Percentiles rank a stretch among this genome's conserved stretches.
These are phyloP conservation scores for Drosophila ogumai DNA, from an alignment of 1,140 invertebrate genomes.

Conservation along the genomic window DNA sequence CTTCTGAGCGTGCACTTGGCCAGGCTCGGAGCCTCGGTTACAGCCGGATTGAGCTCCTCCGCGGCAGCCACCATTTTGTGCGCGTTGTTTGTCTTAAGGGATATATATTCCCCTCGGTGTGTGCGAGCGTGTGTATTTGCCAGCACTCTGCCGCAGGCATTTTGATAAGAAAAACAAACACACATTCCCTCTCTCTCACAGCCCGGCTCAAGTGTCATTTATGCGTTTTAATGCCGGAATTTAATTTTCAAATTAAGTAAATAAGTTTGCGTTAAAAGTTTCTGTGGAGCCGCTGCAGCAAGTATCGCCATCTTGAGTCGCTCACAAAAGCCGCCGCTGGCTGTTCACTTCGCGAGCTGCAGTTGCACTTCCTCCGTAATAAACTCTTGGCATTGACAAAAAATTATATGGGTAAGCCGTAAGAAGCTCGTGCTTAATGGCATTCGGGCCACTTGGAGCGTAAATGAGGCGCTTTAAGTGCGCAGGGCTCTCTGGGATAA, in stretches of 20 bases:
- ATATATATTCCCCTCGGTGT: constrained; percentile 59
- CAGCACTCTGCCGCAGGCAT: constrained; percentile 78
- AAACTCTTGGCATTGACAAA: constrained; percentile 57
- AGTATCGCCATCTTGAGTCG: constrained; percentile 17
- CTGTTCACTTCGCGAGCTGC: constrained; percentile 40
- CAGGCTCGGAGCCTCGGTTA: constrained; percentile 39
- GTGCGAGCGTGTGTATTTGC: constrained; percentile 60
- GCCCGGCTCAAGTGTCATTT: constrained; percentile 78
- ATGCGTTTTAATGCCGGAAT: constrained; percentile 82
- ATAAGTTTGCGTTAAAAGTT: constrained; percentile 69
- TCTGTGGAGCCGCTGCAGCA: constrained; percentile 21
- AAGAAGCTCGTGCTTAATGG: constrained; percentile 17
- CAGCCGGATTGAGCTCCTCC: constrained; percentile 25
- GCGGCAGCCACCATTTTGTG: constrained; percentile 50
- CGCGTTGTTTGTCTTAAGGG: constrained; percentile 82
- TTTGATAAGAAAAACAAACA: constrained; percentile 83
- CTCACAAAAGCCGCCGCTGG: constrained; percentile 17
- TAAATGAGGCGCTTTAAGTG: constrained; percentile 29
- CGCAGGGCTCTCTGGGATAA: not conserved
- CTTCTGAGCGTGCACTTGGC: constrained; percentile 81
- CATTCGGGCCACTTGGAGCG: constrained; percentile 15
- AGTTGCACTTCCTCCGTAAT: constrained; percentile 21
- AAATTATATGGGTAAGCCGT: constrained; percentile 32
- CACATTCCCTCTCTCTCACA: not conserved
- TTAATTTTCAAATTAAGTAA: constrained; percentile 82